Evolutionary conservation across 2,113 vertebrate genomes (phyloP).

Genomic region (Alethe diademata): DNA sequence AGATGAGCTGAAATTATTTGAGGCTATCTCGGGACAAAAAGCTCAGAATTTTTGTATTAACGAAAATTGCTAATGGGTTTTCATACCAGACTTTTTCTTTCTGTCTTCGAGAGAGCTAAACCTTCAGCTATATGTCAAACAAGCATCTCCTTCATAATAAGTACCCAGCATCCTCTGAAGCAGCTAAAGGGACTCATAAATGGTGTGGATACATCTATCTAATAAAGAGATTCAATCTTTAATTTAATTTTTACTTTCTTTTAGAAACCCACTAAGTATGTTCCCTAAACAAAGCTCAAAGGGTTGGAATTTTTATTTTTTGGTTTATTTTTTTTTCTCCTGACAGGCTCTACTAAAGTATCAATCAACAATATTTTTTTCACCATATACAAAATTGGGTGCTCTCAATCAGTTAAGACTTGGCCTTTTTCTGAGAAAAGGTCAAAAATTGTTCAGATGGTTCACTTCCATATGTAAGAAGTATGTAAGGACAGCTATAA

Average conservation of each 20-base stretch:
- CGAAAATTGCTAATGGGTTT: neutral
- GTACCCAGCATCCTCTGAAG: neutral
- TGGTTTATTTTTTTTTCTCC: neutral
- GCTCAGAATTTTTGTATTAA: neutral
- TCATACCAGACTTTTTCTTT: neutral
- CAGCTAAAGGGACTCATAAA: neutral
- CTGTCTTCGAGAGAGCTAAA: neutral
- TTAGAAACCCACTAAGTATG: neutral
- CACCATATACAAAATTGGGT: neutral
- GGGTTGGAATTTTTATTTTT: neutral
- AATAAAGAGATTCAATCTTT: neutral
- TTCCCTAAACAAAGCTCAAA: neutral
- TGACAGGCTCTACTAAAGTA: neutral
- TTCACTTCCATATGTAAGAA: neutral
- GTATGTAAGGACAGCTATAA: neutral
- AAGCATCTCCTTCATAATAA: neutral
- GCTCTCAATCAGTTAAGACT: neutral
- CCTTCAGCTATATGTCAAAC: neutral
- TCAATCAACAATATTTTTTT: neutral
- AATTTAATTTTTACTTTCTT: neutral
- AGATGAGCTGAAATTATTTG: neutral
- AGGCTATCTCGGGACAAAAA: neutral
- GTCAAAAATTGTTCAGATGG: neutral
- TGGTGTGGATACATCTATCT: neutral
- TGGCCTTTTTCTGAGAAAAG: neutral